A percentile compares a stretch with the other conserved stretches of the same genome.
phyloP scores from a whole-genome alignment of 2,888 invertebrate genomes.

The Cenopis cana region DNA sequence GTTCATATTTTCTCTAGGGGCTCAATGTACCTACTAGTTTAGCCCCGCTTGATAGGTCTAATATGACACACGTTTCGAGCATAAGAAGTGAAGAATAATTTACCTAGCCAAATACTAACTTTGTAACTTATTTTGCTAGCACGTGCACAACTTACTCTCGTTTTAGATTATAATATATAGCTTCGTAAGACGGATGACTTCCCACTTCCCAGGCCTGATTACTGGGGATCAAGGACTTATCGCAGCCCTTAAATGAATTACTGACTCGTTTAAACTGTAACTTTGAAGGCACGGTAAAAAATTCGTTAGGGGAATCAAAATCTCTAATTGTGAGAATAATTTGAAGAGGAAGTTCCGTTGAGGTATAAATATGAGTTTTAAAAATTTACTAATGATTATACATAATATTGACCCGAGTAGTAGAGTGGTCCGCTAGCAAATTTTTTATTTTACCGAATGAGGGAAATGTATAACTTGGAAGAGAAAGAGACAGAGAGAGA shows the following conservation, averaged over 20 bases:
- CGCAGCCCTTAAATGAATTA: conserved; percentile 37
- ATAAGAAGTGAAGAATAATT: too few relatives aligned
- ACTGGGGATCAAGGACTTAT: conserved; percentile 37
- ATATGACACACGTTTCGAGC: too few relatives aligned
- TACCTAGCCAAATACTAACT: too few relatives aligned
- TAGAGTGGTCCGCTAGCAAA: too few relatives aligned
- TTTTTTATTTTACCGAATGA: too few relatives aligned
- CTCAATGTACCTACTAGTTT: too few relatives aligned
- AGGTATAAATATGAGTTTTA: background rate
- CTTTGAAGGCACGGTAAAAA: conserved; percentile 27
- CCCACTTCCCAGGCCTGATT: conserved; percentile 35
- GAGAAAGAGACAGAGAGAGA: too few relatives aligned
- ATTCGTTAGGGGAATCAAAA: conserved; percentile 11
- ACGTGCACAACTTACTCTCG: conserved; percentile 9
- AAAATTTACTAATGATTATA: background rate
- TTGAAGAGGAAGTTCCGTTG: background rate
- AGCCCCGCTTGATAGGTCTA: too few relatives aligned
- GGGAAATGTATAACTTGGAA: too few relatives aligned
- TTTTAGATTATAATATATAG: conserved; percentile 31
- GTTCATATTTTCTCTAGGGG: too few relatives aligned
- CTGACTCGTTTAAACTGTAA: conserved; percentile 36
- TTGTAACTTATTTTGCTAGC: too few relatives aligned
- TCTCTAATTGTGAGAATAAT: conserved; percentile 20
- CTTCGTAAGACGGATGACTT: conserved; percentile 29
- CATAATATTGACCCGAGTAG: too few relatives aligned